Evolutionary conservation across 2,113 vertebrate species (phyloP), one percentile per base, ranked within the genome.

Genomic region (Vicugna pacos): DNA sequence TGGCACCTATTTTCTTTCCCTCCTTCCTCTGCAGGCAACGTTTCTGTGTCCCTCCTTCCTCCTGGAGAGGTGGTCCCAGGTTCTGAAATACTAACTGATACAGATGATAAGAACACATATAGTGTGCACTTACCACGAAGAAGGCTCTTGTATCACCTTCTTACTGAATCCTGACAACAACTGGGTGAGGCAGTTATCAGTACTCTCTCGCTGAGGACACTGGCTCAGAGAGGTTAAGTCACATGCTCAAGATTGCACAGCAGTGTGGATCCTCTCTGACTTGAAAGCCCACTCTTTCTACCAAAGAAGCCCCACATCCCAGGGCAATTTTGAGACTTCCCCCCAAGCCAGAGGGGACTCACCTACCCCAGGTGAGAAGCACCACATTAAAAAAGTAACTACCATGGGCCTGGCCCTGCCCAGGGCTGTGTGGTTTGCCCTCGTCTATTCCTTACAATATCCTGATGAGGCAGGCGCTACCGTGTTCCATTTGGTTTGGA

Each of bases 211-310:
- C 83, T 67, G 91, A 87, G 76, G 84, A 91, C 76, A 84, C 72
- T 50, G 84, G 88, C 92, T 96, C 95, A 84, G 84, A 96, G 90
- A 96, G 95, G 94, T 95, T 83, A 80, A 87, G 90, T 83, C 87
- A 65, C 64, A 28, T 0, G 76, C 77, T 75, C 58, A 79, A 52
- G 90, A 10, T 2, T 38, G 64, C 81, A 85, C 19, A 88, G 96
- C 80, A 50, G 13, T 17, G 13, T 0, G 60, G 52, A 38, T 30
- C 28, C 81, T 80, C 79, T 95, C 42, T 56, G 85, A 67, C 58
- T n/a, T 13, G 26, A 88, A 70, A 82, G 42, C 15, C 35, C 8
- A 1, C 20, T 79, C 79, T 83, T 87, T 46, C 52, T 24, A 42
- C 52, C 50, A 69, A 38, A 81, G 60, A 65, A 89, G 67, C 28